Evolutionary conservation across 1,140 invertebrate species (phyloP), one percentile per base, ranked within the genome.

Genomic region (Cydia amplana): DNA sequence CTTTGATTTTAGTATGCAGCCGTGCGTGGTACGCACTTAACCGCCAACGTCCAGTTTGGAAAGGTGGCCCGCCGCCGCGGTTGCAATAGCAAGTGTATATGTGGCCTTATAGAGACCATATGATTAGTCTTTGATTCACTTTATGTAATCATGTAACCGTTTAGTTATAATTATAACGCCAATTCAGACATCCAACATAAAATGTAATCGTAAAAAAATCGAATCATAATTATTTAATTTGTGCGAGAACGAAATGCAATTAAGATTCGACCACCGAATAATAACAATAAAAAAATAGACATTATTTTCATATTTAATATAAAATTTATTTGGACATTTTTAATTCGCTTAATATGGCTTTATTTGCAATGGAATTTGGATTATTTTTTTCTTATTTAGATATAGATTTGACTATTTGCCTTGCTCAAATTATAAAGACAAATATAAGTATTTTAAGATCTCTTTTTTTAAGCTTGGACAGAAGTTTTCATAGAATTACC

Each of bases 401-500:
- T 32, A 51, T 65, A 73, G 72, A 78, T 51, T 76, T 60, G 67
- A 79, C 73, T 70, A 78, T 80, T 60, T 77, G 76, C 73, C 73
- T 82, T 82, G 86, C 86, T 88, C 86, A 88, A 88, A 78, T 74
- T 77, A 49, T 79, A 84, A 88, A 88, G 86, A 88, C 83, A 77
- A 60, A 23, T 76, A 79, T 77, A 79, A 80, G 72, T 79, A 78
- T 78, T 80, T 81, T 81, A 77, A 80, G 80, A 80, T 80, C 78
- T 80, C 77, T 78, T n/a, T n/a, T n/a, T n/a, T 28, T 73, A 72
- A 72, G 18, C 72, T 75, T 60, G 55, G 55, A 23, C 20, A 60
- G 2, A 60, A 60, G 12, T 60, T 2, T 20, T 60, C 18, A 23
- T 60, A 23, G 55, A 60, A 60, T 60, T 0, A 9, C 2, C 4